These are phyloP conservation scores for Stratiolaelaps scimitus DNA, from an alignment of 1,140 invertebrate species.

Conservation along the genomic window DNA sequence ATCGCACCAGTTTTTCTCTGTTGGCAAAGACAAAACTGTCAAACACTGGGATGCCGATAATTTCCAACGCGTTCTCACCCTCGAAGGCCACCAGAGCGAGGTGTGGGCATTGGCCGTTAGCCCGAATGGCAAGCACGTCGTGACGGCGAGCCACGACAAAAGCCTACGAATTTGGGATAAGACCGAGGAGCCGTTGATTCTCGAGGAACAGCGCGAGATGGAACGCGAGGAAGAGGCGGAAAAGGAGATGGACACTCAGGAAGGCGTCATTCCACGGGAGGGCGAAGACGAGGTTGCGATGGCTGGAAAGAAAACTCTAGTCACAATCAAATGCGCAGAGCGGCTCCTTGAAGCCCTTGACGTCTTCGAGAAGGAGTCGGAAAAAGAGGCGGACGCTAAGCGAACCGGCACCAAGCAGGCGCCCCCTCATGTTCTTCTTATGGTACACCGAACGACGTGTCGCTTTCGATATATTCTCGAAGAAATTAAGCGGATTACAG, in stretches of 20 bases:
- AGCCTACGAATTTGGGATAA: constrained; percentile 74
- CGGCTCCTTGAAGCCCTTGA: constrained; percentile 73
- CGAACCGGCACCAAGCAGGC: constrained; percentile 30
- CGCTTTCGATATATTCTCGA: constrained; percentile 66
- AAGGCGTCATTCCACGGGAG: constrained; percentile 42
- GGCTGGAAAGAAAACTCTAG: constrained; percentile 74
- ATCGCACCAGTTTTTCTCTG: constrained; percentile 86
- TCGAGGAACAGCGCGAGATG: constrained; percentile 76
- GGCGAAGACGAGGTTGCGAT: constrained; percentile 55
- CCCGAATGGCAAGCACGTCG: constrained; percentile 62
- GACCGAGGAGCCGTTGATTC: constrained; percentile 72
- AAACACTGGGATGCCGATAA: constrained; percentile 96
- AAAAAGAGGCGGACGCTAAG: constrained; percentile 39
- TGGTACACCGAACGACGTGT: constrained; percentile 56
- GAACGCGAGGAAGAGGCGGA: constrained; percentile 37
- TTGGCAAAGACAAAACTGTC: constrained; percentile 74
- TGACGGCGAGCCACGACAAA: constrained; percentile 73
- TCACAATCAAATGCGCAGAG: constrained; percentile 81
- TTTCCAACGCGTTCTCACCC: constrained; percentile 74
- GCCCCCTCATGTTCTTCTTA: constrained; percentile 58
- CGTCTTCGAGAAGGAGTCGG: constrained; percentile 51
- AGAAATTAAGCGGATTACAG: constrained; percentile 59
- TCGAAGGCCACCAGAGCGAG: constrained; percentile 71
- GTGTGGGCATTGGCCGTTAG: constrained; percentile 61
- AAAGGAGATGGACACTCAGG: constrained; percentile 29